Conservation (phyloP, 2,113 vertebrate genomes). For the Cyrtonyx montezumae region DNA sequence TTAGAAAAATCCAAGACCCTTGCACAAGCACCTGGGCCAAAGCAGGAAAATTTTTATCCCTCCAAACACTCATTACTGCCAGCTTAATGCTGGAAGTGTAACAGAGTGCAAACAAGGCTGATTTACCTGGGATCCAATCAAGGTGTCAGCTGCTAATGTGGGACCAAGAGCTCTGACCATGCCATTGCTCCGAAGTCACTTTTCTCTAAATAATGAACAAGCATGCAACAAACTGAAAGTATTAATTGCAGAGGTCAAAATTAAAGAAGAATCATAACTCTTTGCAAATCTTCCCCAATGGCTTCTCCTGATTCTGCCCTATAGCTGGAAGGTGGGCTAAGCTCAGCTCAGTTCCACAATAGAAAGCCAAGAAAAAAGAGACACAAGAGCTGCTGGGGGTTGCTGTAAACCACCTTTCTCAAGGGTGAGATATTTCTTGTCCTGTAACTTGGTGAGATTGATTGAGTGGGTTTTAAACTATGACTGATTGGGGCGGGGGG, state of each 20-base stretch:
- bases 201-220: neutral
- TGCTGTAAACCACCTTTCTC: neutral
- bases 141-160: neutral
- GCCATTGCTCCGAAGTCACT: neutral
- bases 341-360: neutral
- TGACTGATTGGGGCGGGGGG: too few species aligned
- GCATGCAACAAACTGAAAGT: accelerated
- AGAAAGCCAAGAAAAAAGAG: neutral
- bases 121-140: accelerated
- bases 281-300: neutral
- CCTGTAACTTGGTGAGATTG: neutral
- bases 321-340: neutral
- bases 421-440: neutral
- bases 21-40: neutral
- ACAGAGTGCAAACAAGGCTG: neutral
- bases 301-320: neutral
- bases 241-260: neutral
- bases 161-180: neutral
- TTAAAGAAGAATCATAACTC: neutral
- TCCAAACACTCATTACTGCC: neutral
- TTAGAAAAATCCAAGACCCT: neutral
- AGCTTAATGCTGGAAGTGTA: accelerated
- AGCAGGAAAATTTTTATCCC: neutral
- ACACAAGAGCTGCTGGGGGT: neutral
- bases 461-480: neutral